Base-by-base conservation (phyloP, 2,888 invertebrate genomes). In the Teleiodes luculella region DNA sequence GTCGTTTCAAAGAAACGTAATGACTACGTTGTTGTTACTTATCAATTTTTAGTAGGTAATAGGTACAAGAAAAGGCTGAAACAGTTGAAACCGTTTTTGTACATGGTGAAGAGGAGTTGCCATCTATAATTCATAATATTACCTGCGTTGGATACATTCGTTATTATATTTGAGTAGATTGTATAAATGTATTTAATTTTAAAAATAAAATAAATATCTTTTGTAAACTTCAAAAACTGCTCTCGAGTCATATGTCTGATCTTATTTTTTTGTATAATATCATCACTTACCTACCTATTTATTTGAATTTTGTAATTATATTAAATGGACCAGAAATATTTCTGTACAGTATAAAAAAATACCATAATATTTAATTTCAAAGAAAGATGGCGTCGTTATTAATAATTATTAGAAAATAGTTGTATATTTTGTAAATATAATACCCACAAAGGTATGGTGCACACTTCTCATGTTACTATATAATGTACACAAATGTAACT, bases 1-100 rank as follows among this genome's bases (percentile, higher is more conserved):
- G 73, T 73, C 80, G 88, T 88, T 89, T 89, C 89, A 87, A 87
- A 88, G 89, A 89, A 89, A 86, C 89, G 76, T 75, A 74, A 79
- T 75, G 71, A 78, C 72, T 75, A 77, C 70, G 70, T 80, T 83
- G 82, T 86, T 88, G 80, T 83, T 85, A 83, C 75, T 82, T 79
- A 83, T 83, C 80, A 81, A 83, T 76, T 78, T 86, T 80, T 84
- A 76, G 86, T 86, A 86, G 86, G 68, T 76, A 74, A 79, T 87
- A 88, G 83, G 78, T 79, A 83, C 78, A 78, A 73, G 76, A 86
- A 81, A 89, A 89, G 89, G 87, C 89, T 89, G 89, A 88, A 74
- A 78, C 61, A 67, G 69, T 77, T 80, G 73, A 80, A 76, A 78
- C 78, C 76, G 80, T 75, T 83, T 83, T 82, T 80, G 78, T 81